Evolutionary conservation across 2,888 invertebrate species (phyloP), one percentile per base, ranked within the genome.

Genomic region (Amiota communis): DNA sequence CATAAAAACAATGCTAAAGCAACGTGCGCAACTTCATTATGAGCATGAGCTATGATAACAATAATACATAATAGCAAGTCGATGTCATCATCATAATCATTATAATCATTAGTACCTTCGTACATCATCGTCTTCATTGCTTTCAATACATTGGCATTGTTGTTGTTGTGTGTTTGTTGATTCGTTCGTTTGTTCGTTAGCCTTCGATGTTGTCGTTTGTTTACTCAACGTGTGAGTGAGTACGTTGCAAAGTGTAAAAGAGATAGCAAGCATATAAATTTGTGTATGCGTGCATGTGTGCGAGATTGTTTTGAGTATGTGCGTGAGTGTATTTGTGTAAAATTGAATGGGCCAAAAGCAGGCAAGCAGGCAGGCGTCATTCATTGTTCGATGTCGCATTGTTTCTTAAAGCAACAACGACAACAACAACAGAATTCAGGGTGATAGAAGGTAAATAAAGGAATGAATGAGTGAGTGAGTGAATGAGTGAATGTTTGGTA

Each of bases 1-100:
- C 23, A 53, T 36, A 67, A 49, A 49, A n/a, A 53, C 53, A 53
- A 68, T 11, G 23, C 53, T 20, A 59, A 23, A 51, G 51, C 67
- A 68, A 68, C 67, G 67, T 68, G 67, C 67, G 67, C 67, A 68
- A 51, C 49, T 17, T 20, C 67, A 23, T n/a, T 53, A 23, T 53
- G 10, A 68, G 36, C 67, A 68, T 23, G 9, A 13, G 17, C 57
- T n/a, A 11, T n/a, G 53, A 12, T n/a, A 57, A 15, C 57, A 57
- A 57, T 17, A 64, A 64, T 17, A 36, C 36, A 36, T 36, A 36
- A 36, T 36, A 36, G 36, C 36, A 36, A 36, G 36, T 36, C 47
- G 48, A 48, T 17, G n/a, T 65, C 10, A 51, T 68, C 51, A 68
- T 68, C 20, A 53, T 48, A 13, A 15, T 53, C 53, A 53, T 13